These are phyloP conservation scores for Stigmatopora argus DNA, from an alignment of 2,113 vertebrate species.

Conservation along the genomic window DNA sequence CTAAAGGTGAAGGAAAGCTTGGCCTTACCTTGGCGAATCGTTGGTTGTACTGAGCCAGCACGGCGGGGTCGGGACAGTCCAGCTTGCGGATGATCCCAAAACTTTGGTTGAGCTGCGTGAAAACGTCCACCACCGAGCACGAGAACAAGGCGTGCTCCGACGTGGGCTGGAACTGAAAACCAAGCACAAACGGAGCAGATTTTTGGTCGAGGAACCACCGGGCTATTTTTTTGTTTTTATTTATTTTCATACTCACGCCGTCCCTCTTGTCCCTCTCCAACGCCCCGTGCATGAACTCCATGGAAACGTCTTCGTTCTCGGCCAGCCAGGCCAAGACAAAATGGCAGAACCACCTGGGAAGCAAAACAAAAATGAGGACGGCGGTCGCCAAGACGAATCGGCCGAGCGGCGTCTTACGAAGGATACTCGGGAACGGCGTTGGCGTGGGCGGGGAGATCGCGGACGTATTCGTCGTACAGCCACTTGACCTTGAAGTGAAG, in stretches of 20 bases:
- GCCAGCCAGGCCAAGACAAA: slow-evolving; percentile 94
- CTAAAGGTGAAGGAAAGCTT: no score
- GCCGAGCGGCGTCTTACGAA: slow-evolving; percentile 70
- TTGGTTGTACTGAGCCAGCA: slow-evolving; percentile 83
- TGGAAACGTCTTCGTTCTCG: slow-evolving; percentile 94
- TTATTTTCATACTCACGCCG: slow-evolving; percentile 67
- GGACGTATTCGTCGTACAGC: slow-evolving; percentile 91
- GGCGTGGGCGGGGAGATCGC: slow-evolving; percentile 77
- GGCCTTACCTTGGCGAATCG: slow-evolving; percentile 87
- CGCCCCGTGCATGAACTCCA: slow-evolving; percentile 91
- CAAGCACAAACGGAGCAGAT: no score
- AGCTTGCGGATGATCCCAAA: slow-evolving; percentile 97
- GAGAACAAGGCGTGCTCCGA: slow-evolving; percentile 96
- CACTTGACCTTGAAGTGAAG: slow-evolving; percentile 99
- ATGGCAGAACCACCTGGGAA: slow-evolving; percentile 88
- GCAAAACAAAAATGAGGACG: background rate
- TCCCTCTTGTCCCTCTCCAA: slow-evolving; percentile 97
- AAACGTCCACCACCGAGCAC: slow-evolving; percentile 96
- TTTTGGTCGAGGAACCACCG: no score
- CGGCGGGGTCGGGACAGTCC: slow-evolving; percentile 85
- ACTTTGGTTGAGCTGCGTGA: slow-evolving; percentile 98
- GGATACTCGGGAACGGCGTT: slow-evolving; percentile 86
- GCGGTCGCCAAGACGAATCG: background rate
- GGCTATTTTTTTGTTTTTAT: background rate
- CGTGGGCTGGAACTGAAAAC: slow-evolving; percentile 87